Evolutionary conservation across 2,113 vertebrate species (phyloP).

Genomic region (Ahaetulla prasina): DNA sequence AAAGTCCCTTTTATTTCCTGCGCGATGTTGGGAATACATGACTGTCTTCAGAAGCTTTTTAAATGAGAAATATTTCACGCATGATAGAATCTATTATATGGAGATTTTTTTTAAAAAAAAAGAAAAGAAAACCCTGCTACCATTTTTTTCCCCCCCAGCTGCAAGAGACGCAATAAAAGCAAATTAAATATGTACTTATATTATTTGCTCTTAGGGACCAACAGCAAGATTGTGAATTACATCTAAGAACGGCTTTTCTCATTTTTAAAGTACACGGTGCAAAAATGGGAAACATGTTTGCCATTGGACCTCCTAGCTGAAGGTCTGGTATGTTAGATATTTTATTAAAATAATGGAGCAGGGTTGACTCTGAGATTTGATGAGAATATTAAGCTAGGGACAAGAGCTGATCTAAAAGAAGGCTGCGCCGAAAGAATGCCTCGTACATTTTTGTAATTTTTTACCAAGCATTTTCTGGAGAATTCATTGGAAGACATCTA

Average conservation of each 20-base stretch:
- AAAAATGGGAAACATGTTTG: not conserved
- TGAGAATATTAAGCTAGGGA: not conserved
- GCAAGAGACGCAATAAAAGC: slow-evolving; percentile 44
- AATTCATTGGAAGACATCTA: not conserved
- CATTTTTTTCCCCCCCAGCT: not conserved
- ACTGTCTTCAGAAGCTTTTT: slow-evolving; percentile 15
- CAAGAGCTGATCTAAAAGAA: not conserved
- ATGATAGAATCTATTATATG: slow-evolving; percentile 39
- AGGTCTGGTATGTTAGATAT: not conserved
- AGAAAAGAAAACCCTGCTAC: not conserved
- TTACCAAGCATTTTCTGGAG: not conserved
- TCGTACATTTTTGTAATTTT: not conserved
- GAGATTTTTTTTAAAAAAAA: slow-evolving; percentile 38
- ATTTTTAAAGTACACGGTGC: slow-evolving; percentile 9
- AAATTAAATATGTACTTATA: not conserved
- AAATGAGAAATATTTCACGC: slow-evolving; percentile 55
- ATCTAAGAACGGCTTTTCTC: not conserved
- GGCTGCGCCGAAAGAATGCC: not conserved
- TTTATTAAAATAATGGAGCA: not conserved
- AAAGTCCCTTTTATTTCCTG: slow-evolving; percentile 50
- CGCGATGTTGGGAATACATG: not conserved
- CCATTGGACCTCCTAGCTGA: not conserved
- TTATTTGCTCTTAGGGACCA: not conserved
- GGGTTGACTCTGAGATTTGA: not conserved
- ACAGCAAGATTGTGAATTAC: slow-evolving; percentile 16